These are phyloP conservation scores for Hyphantria cunea DNA, from an alignment of 1,140 invertebrate genomes.

Conservation along the genomic window DNA sequence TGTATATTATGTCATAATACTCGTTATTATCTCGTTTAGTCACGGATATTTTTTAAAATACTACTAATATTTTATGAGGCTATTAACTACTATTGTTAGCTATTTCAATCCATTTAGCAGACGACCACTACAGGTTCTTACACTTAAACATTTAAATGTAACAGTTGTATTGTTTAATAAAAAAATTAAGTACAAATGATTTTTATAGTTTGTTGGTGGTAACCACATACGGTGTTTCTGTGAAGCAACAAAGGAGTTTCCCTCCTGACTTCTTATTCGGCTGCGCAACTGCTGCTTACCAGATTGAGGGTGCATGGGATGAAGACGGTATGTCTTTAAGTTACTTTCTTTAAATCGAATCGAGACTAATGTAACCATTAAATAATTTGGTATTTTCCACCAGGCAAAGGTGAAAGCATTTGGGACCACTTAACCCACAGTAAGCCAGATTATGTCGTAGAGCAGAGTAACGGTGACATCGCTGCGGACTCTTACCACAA, in stretches of 20 bases:
- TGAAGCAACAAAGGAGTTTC: constrained; percentile 54
- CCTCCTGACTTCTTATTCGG: constrained; percentile 81
- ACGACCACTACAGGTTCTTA: no score
- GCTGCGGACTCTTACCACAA: constrained; percentile 57
- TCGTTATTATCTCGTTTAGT: no score
- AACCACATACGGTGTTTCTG: constrained; percentile 8
- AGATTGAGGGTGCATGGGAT: constrained; percentile 84
- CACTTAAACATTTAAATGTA: no score
- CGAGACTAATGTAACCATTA: no score
- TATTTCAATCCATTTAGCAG: no score
- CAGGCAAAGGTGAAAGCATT: constrained; percentile 1
- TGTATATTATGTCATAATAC: no score
- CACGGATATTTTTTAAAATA: no score
- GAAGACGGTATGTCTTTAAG: constrained; percentile 55
- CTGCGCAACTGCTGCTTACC: constrained; percentile 79
- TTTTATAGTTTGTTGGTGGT: constrained; percentile 25
- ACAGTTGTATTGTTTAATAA: no score
- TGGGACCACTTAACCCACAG: constrained; percentile 48
- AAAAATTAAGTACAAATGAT: no score
- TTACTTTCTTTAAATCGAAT: neutral
- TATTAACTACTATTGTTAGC: no score
- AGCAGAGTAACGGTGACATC: constrained; percentile 46
- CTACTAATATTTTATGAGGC: no score
- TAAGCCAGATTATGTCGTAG: constrained; percentile 43
- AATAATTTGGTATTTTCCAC: neutral